These are phyloP conservation scores for Triplophysa dalaica DNA, from an alignment of 2,113 vertebrate species.

Conservation along the genomic window DNA sequence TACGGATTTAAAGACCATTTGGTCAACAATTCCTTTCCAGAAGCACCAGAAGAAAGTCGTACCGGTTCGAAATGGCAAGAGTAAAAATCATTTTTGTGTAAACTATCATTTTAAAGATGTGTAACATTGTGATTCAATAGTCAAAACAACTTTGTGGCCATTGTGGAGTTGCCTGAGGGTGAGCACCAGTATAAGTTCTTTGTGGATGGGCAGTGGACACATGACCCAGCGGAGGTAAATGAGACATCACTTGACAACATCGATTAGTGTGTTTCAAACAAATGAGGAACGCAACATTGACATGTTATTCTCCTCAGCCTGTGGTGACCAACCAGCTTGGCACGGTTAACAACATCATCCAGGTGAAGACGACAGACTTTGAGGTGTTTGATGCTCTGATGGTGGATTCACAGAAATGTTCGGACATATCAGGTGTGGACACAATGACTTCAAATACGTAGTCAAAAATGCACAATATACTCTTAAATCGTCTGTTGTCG, in stretches of 20 bases:
- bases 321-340: conserved; percentile 92
- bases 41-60: too few relatives aligned
- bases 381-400: conserved; percentile 98
- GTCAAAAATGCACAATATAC: neutral
- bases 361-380: conserved; percentile 98
- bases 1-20: too few relatives aligned
- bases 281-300: neutral
- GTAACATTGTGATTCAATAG: conserved; percentile 63
- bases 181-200: conserved; percentile 99
- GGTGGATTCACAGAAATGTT: conserved; percentile 97
- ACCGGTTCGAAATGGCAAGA: too few relatives aligned
- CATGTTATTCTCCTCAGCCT: conserved; percentile 72
- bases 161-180: conserved; percentile 94
- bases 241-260: neutral
- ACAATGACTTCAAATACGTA: too few relatives aligned
- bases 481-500: neutral
- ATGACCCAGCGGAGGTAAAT: conserved; percentile 89
- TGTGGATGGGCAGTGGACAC: conserved; percentile 97
- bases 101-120: too few relatives aligned
- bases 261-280: conserved; percentile 4
- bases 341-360: conserved; percentile 95
- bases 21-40: too few relatives aligned
- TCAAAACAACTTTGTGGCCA: conserved; percentile 98
- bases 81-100: too few relatives aligned
- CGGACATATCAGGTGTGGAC: conserved; percentile 87